Evolutionary conservation across 2,113 vertebrate species (phyloP).

Genomic region (Orthonyx spaldingii): DNA sequence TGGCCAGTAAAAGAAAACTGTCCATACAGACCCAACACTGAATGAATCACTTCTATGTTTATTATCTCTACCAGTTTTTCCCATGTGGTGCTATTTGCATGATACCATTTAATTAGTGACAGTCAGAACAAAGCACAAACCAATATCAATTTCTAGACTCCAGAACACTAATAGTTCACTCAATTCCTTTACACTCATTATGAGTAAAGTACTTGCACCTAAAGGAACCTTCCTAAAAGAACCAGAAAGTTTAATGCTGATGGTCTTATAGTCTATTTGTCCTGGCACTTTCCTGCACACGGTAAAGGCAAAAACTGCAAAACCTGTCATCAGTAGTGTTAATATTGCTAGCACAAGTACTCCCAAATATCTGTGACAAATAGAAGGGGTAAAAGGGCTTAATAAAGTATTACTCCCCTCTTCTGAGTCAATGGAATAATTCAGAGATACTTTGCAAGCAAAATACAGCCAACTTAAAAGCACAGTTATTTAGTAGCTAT

Average conservation of each 20-base stretch:
- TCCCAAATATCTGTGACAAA: not conserved
- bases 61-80: not conserved
- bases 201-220: not conserved
- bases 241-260: not conserved
- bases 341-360: not conserved
- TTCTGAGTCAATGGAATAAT: not conserved
- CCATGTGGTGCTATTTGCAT: not conserved
- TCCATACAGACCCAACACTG: not conserved
- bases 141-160: not conserved
- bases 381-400: not conserved
- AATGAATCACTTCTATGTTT: not conserved
- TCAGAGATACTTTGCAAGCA: not conserved
- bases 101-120: not conserved
- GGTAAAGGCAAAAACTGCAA: not conserved
- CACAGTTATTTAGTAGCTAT: not conserved
- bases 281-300: not conserved
- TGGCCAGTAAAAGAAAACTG: not conserved
- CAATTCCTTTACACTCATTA: not conserved
- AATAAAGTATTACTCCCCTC: accelerated
- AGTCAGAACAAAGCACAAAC: not conserved
- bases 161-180: not conserved
- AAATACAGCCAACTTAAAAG: not conserved
- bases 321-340: not conserved
- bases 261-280: not conserved
- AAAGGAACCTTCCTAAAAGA: not conserved